These are phyloP conservation scores for Clarias pachynema DNA, from an alignment of 2,797 vertebrate genomes.

Conservation along the genomic window DNA sequence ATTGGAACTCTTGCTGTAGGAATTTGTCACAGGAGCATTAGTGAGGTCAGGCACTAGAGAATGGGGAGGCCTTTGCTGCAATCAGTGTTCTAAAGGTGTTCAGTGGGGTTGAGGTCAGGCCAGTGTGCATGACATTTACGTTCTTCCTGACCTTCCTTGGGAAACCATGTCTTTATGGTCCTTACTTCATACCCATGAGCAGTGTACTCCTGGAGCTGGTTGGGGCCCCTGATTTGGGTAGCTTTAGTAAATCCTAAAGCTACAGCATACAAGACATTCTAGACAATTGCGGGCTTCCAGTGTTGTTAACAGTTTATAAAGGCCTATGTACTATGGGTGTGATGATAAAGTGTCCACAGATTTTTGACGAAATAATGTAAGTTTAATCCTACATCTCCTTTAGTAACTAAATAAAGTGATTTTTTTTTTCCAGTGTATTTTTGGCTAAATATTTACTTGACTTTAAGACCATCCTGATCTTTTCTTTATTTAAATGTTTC, in stretches of 20 bases:
- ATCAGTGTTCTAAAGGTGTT: background rate
- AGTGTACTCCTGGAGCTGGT: no score
- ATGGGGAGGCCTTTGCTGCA: background rate
- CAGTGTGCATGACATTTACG: background rate
- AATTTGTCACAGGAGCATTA: background rate
- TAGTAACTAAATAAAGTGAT: slow-evolving; percentile 15
- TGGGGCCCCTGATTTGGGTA: no score
- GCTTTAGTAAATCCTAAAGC: background rate
- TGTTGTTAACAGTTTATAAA: background rate
- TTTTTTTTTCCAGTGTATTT: background rate
- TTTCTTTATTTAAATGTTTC: background rate
- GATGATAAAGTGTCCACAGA: background rate
- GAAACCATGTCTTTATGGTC: background rate
- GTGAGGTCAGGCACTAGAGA: background rate
- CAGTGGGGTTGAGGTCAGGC: background rate
- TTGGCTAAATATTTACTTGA: background rate
- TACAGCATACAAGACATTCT: background rate
- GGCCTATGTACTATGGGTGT: background rate
- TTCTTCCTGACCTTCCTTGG: background rate
- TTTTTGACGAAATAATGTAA: background rate
- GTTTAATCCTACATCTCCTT: background rate
- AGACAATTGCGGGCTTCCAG: background rate
- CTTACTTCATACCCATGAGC: background rate
- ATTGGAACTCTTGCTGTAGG: background rate
- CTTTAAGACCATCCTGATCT: background rate